A percentile compares a stretch with the other conserved stretches of the same genome.
phyloP scores from a whole-genome alignment of 2,113 vertebrate genomes.

The Mus spicilegus region DNA sequence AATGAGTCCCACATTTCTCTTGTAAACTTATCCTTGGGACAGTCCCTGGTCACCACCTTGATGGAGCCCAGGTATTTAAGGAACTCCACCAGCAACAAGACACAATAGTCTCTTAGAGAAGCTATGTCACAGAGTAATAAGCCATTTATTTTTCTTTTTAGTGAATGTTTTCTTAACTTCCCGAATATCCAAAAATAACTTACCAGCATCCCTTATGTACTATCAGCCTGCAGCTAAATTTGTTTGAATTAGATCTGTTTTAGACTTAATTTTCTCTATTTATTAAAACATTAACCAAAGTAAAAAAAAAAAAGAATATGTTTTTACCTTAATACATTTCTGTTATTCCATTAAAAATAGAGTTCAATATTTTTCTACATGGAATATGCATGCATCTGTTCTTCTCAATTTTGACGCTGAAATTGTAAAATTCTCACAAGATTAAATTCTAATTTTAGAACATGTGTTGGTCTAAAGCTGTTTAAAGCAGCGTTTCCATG shows the following conservation, averaged over 20 bases:
- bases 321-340: not conserved
- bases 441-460: conserved; percentile 51
- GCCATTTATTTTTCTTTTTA: not conserved
- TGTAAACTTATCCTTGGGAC: not conserved
- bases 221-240: not conserved
- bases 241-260: conserved; percentile 23
- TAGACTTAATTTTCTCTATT: conserved; percentile 43
- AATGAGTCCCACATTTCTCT: not conserved
- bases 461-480: conserved; percentile 6
- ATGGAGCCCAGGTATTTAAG: not conserved
- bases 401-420: conserved; percentile 42
- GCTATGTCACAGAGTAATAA: not conserved
- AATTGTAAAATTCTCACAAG: conserved; percentile 55
- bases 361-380: not conserved
- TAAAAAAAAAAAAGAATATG: not conserved
- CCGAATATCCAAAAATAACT: not conserved
- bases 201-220: not conserved
- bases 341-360: conserved; percentile 11
- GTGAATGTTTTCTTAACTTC: not conserved
- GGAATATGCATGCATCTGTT: not conserved
- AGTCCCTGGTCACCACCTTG: not conserved
- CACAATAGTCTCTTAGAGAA: not conserved
- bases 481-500: not conserved
- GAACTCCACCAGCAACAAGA: not conserved
- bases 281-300: conserved; percentile 6